Conservation (phyloP, 1,140 invertebrate genomes). For the Oscheius sp. region DNA sequence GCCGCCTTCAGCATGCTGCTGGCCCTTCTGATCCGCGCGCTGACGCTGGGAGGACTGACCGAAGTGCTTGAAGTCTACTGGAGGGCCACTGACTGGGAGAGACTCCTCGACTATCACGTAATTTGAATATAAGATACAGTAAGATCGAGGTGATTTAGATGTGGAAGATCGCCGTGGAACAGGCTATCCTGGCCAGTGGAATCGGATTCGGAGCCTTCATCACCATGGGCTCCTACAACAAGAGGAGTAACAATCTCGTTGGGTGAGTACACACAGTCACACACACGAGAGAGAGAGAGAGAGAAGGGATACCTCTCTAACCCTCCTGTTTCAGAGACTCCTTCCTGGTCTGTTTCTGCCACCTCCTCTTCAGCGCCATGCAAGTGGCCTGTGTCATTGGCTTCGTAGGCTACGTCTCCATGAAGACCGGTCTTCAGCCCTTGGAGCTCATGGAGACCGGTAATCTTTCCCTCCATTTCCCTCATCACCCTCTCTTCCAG, state of each 20-base stretch:
- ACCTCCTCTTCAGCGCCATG: slow-evolving; percentile 46
- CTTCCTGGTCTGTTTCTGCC: slow-evolving; percentile 50
- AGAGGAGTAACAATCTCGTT: slow-evolving; percentile 58
- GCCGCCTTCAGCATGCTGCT: slow-evolving; percentile 24
- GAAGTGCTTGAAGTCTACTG: slow-evolving; percentile 43
- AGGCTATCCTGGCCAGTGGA: slow-evolving; percentile 57
- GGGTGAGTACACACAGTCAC: slow-evolving; percentile 40
- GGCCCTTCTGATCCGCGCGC: not conserved
- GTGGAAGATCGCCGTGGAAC: slow-evolving; percentile 58
- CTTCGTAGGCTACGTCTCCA: slow-evolving; percentile 48
- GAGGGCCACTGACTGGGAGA: slow-evolving; percentile 52
- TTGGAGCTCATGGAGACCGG: slow-evolving; percentile 49
- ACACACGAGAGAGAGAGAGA: not conserved
- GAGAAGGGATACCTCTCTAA: not conserved
- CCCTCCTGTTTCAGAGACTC: slow-evolving; percentile 49
- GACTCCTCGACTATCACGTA: slow-evolving; percentile 48
- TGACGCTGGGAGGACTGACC: slow-evolving; percentile 9
- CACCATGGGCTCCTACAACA: slow-evolving; percentile 59
- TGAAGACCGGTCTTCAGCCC: slow-evolving; percentile 48
- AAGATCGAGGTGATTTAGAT: not conserved
- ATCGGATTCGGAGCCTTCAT: slow-evolving; percentile 61
- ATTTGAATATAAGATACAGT: not conserved
- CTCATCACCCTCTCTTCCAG: not conserved
- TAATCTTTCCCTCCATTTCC: not conserved
- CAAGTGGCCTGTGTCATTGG: slow-evolving; percentile 50